A percentile compares a stretch with the other conserved stretches of the same genome.
These are phyloP conservation scores for Marronus borbonicus DNA, from an alignment of 2,888 invertebrate species.

Conservation along the genomic window DNA sequence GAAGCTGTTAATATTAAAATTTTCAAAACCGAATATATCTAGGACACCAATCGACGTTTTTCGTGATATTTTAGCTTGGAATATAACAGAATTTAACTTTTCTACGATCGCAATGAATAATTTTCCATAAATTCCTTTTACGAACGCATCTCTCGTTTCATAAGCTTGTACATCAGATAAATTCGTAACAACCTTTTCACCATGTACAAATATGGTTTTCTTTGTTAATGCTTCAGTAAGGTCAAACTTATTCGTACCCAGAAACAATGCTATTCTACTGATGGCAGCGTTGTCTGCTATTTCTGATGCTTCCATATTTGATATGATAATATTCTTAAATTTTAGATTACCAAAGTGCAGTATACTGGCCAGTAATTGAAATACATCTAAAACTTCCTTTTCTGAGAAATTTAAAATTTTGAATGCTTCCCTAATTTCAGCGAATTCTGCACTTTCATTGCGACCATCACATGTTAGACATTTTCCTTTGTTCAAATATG, in stretches of 20 bases:
- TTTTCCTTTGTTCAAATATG: slow-evolving; percentile 87
- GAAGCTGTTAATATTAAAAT: slow-evolving; percentile 92
- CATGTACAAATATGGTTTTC: slow-evolving; percentile 88
- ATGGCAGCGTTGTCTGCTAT: slow-evolving; percentile 81
- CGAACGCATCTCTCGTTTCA: slow-evolving; percentile 93
- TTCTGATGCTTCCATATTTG: slow-evolving; percentile 92
- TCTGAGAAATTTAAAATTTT: slow-evolving; percentile 91
- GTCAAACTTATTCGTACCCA: slow-evolving; percentile 80
- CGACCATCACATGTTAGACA: slow-evolving; percentile 85
- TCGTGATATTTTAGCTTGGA: slow-evolving; percentile 75
- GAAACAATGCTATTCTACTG: slow-evolving; percentile 80
- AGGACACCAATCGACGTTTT: slow-evolving; percentile 90
- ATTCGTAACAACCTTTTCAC: slow-evolving; percentile 84
- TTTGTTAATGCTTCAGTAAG: slow-evolving; percentile 87
- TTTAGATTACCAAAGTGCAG: slow-evolving; percentile 94
- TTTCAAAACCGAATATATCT: slow-evolving; percentile 98
- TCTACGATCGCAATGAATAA: slow-evolving; percentile 92
- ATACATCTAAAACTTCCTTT: slow-evolving; percentile 87
- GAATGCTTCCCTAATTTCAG: slow-evolving; percentile 92
- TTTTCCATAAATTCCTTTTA: slow-evolving; percentile 93
- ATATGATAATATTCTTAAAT: slow-evolving; percentile 80
- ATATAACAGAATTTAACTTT: slow-evolving; percentile 90
- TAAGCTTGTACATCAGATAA: slow-evolving; percentile 83
- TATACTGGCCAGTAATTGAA: slow-evolving; percentile 88
- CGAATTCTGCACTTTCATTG: slow-evolving; percentile 89